phyloP scores from a whole-genome alignment of 2,113 vertebrate genomes.

The Synchiropus splendidus region DNA sequence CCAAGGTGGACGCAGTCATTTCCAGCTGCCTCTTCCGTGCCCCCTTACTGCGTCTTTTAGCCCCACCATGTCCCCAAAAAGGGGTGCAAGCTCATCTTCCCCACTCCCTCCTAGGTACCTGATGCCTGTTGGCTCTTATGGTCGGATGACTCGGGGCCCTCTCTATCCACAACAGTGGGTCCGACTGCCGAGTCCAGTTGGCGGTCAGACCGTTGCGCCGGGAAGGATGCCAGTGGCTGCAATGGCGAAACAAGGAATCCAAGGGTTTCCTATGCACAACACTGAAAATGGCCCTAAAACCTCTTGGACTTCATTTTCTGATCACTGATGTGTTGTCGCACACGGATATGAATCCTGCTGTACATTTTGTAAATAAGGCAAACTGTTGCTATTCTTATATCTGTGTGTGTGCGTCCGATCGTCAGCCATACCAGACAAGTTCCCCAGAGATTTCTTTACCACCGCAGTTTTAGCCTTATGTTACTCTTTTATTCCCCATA shows the following conservation, averaged over 20 bases:
- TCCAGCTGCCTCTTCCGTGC: slow-evolving; percentile 64
- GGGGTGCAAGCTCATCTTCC: slow-evolving; percentile 40
- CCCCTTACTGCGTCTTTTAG: slow-evolving; percentile 61
- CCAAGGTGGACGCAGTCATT: slow-evolving; percentile 39
- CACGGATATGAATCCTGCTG: not conserved
- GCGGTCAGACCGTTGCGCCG: slow-evolving; percentile 40
- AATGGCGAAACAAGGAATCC: slow-evolving; percentile 52
- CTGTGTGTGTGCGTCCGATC: too few species aligned
- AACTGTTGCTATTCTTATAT: slow-evolving; percentile 36
- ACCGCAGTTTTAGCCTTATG: slow-evolving; percentile 37
- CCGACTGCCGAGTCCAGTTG: slow-evolving; percentile 43
- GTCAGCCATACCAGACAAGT: slow-evolving; percentile 46
- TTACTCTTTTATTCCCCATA: slow-evolving; percentile 23
- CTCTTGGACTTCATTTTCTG: slow-evolving; percentile 64
- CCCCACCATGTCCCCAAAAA: slow-evolving; percentile 25
- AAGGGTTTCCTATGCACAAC: slow-evolving; percentile 60
- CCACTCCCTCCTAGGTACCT: slow-evolving; percentile 52
- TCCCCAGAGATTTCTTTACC: slow-evolving; percentile 40
- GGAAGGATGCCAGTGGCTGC: slow-evolving; percentile 44
- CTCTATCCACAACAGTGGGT: slow-evolving; percentile 71
- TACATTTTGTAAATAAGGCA: slow-evolving; percentile 45
- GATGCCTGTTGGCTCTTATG: slow-evolving; percentile 63
- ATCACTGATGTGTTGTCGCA: slow-evolving; percentile 7
- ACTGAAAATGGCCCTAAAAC: slow-evolving; percentile 57
- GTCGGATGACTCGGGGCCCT: slow-evolving; percentile 59